Conservation (phyloP, 23 tunicate genomes). For the Ascidia mentula region DNA sequence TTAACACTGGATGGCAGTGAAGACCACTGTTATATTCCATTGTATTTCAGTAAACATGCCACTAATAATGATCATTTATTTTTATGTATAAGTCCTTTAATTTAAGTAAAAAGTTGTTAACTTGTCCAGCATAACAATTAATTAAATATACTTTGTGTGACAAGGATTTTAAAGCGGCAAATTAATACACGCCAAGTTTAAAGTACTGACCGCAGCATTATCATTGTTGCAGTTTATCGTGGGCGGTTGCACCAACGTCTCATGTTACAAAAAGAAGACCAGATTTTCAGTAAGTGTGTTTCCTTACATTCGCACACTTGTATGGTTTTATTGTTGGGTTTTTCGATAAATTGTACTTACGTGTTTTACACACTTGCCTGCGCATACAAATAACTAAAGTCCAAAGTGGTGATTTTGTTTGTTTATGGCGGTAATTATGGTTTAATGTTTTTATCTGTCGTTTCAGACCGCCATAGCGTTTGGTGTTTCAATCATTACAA, state of each 20-base stretch:
- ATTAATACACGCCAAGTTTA: background rate
- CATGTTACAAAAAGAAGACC: slow-evolving; percentile 35
- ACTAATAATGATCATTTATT: background rate
- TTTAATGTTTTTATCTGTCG: background rate
- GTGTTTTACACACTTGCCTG: too few relatives aligned
- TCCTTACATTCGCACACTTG: too few relatives aligned
- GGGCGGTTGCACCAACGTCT: slow-evolving; percentile 23
- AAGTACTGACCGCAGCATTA: background rate
- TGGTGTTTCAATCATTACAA: slow-evolving; percentile 56
- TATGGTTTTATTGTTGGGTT: too few relatives aligned
- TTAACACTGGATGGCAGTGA: slow-evolving; percentile 5
- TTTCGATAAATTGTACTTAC: too few relatives aligned
- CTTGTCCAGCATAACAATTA: too few relatives aligned
- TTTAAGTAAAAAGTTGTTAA: too few relatives aligned
- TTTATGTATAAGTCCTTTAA: too few relatives aligned
- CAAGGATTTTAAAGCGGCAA: too few relatives aligned
- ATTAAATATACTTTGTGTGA: too few relatives aligned
- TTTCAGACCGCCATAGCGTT: slow-evolving; percentile 67
- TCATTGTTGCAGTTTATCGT: slow-evolving; percentile 28
- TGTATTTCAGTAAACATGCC: background rate
- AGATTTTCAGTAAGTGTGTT: slow-evolving; percentile 46
- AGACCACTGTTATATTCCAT: background rate
- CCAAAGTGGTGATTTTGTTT: too few relatives aligned
- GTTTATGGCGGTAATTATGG: too few relatives aligned
- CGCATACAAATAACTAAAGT: too few relatives aligned